Base-by-base conservation (phyloP, 2,113 vertebrate genomes). In the Campylomormyrus numenius region DNA sequence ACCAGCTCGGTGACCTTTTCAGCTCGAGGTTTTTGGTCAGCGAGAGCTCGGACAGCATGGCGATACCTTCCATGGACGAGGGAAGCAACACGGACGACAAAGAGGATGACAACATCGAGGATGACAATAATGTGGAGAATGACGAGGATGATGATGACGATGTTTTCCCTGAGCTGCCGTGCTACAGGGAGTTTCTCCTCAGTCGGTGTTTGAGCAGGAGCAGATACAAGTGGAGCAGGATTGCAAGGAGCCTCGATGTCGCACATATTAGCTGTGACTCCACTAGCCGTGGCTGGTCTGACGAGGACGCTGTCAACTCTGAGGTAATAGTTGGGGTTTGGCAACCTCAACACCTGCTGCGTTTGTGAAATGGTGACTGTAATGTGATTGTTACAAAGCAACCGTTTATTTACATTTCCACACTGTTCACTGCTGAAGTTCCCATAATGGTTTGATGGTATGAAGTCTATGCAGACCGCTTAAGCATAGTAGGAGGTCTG, bases 161-260 rank as follows among this genome's bases (percentile, higher is more conserved):
- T 19, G 89, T 93, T 35, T 95, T 95, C 91, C 94, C 92, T 7
- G 95, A 96, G 89, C 92, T 94, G 9, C 93, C 94, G 39, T 93
- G 93, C 53, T 93, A 92, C 85, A 92, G 95, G 93, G 92, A 91
- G 45, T 95, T 95, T 94, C 91, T 95, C 91, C 93, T 93, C 89
- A 94, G 93, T 89, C 94, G 91, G 89, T 93, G 90, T 70, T 74
- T 91, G 91, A 92, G 93, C 90, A 94, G 92, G 87, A 90, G 91
- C 87, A 94, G 93, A 42, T 89, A 50, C 77, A 93, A 92, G 92
- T 94, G 93, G 93, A 94, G 90, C 90, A 87, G 35, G 90, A 70
- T 92, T 48, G 46, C 46, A 90, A 95, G 92, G 92, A 92, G 92
- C 85, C 93, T 52, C 70, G 93, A 93, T 90, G 89, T 53, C 93